A percentile compares a stretch with the other conserved stretches of the same genome.
phyloP scores from a whole-genome alignment of 2,888 invertebrate species.

The Masnerella sp. region DNA sequence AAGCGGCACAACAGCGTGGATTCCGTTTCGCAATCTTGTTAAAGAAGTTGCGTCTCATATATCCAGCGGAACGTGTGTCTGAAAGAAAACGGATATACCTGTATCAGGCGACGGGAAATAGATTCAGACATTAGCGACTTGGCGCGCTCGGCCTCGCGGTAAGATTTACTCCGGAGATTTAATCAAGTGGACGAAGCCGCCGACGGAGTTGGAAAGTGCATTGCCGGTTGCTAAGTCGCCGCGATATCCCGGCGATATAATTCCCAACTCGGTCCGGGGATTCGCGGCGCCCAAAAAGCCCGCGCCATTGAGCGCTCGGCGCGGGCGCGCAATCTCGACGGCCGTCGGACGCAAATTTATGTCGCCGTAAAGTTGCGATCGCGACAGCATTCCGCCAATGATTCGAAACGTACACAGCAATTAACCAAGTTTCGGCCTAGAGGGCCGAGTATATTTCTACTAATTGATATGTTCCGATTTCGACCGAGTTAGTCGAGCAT shows the following conservation, averaged over 20 bases:
- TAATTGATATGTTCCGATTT: constrained; percentile 54
- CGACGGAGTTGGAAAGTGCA: constrained; percentile 57
- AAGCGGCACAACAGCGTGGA: constrained; percentile 19
- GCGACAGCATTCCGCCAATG: too few relatives aligned
- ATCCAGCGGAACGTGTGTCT: constrained; percentile 25
- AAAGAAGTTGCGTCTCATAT: constrained; percentile 41
- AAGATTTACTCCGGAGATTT: constrained; percentile 59
- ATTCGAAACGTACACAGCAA: constrained; percentile 40
- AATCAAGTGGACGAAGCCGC: constrained; percentile 59
- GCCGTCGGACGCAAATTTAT: too few relatives aligned
- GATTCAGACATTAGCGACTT: constrained; percentile 40
- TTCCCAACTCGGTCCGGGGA: constrained; percentile 42
- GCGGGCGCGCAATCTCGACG: too few relatives aligned
- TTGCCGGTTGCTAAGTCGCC: constrained; percentile 45
- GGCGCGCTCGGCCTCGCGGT: constrained; percentile 45
- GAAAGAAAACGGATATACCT: constrained; percentile 15
- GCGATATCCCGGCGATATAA: constrained; percentile 52
- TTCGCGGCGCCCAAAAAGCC: too few relatives aligned
- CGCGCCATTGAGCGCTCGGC: neutral
- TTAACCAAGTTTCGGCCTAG: constrained; percentile 35
- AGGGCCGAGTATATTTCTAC: constrained; percentile 43
- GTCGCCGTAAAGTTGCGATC: constrained; percentile 28
- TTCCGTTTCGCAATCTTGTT: constrained; percentile 31
- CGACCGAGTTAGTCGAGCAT: constrained; percentile 45
- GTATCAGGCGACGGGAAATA: constrained; percentile 31